Evolutionary conservation across 37 sponge, comb jelly and placozoan species (phyloP), one percentile per base, ranked within the genome.

Genomic region (Ephydatia muelleri): DNA sequence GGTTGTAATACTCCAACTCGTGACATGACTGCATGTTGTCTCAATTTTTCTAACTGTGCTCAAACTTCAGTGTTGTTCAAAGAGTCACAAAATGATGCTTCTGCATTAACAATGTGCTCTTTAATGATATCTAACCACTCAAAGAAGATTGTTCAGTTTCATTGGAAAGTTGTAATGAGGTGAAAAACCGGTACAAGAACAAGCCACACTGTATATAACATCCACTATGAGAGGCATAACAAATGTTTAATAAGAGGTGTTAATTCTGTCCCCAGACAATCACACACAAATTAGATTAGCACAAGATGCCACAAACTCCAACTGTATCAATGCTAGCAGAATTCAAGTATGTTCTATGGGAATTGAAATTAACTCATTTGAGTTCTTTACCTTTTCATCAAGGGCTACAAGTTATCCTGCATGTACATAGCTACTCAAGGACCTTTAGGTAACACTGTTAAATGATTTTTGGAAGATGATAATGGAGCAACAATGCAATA

Each of bases 391-490:
- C 57, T 21, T 57, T 21, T 57, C 14, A 14, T 57, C 5, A 28
- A 80, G 80, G 80, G 80, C 11, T 80, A 80, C 80, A 65, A 35
- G 67, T 34, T 49, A 30, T 65, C 30, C 12, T 49, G 49, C 65
- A 29, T 67, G 9, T 80, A 65, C 80, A 80, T 80, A 26, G 80
- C 49, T 28, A 80, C 80, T 26, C 80, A 80, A 65, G 64, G 80
- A 1, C 80, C 80, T 29, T 49, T 80, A 32, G 65, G 65, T 34
- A 65, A 47, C 68, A 80, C 80, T 0, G 67, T 65, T 19, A 49
- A n/a, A 65, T 19, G n/a, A n/a, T n/a, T n/a, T n/a, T n/a, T n/a
- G n/a, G n/a, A n/a, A 49, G 27, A 80, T 80, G 80, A 80, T 80
- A 80, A 65, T 48, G 67, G 80, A 80, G 67, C 65, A 49, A 49